Evolutionary conservation across 2,797 vertebrate species (phyloP), one percentile per base, ranked within the genome.

Genomic region (Dallia pectoralis): DNA sequence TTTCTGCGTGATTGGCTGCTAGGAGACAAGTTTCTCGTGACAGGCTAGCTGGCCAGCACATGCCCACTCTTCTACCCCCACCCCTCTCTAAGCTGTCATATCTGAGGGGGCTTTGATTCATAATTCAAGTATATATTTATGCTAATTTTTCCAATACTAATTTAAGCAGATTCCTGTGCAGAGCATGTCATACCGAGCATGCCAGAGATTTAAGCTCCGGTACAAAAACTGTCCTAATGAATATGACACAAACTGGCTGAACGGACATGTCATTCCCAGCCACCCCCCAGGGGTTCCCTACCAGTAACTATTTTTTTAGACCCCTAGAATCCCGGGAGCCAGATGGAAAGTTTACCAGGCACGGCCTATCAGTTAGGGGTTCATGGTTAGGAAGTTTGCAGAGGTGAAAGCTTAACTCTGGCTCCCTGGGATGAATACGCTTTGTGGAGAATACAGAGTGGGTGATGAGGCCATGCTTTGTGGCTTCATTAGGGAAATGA

Each of bases 41-140:
- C 53, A 59, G 18, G 12, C 22, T 25, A 59, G 22, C 44, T 49
- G n/a, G 36, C 40, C 36, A 48, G 15, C 32, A 19, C 40, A 4
- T 47, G 22, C n/a, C 11, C 11, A 22, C 33, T 44, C 7, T 22
- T 4, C 5, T 27, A 25, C 40, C 47, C 25, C 16, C 36, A 29
- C 47, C 73, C 71, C 72, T 77, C 79, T 30, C n/a, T 61, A 32
- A 40, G 29, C 32, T 48, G 40, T 68, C 64, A 67, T 63, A 27
- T 70, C 65, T 27, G 40, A 25, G 25, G n/a, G 65, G 70, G 48
- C 53, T 79, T 73, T 78, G 61, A 74, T 82, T 84, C 77, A 81
- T 84, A 81, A 84, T 81, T 74, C 77, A 80, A 74, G 64, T 76
- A 70, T 79, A 44, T 12, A 44, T 44, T 9, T 44, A 82, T 85